phyloP scores from a whole-genome alignment of 2,797 vertebrate genomes.

The Dendrocincla tyrannina region DNA sequence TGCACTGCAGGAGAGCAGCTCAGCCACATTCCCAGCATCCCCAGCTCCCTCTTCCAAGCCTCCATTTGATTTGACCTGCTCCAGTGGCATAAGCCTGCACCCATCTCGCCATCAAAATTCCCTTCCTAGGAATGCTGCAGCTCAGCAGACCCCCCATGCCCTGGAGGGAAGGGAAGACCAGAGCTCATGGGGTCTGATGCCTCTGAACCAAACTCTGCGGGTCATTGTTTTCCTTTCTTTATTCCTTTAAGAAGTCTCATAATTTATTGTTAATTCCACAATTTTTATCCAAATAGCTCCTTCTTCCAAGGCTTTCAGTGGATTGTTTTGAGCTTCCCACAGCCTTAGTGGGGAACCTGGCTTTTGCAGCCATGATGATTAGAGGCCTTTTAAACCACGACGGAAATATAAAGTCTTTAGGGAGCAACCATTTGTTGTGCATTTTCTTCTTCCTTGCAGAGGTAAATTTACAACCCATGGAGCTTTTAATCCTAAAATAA shows the following conservation, averaged over 20 bases:
- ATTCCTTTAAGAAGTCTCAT: not conserved
- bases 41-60: not conserved
- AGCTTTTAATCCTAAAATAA: constrained; percentile 75
- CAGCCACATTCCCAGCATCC: not conserved
- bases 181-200: not conserved
- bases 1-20: not conserved
- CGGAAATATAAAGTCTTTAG: not conserved
- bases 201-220: not conserved
- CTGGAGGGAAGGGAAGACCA: not conserved
- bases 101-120: not conserved
- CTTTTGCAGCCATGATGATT: constrained; percentile 46
- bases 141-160: not conserved
- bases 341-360: constrained; percentile 35
- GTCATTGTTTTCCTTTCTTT: not conserved
- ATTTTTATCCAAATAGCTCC: constrained; percentile 29
- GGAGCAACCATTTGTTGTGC: constrained; percentile 13
- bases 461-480: constrained; percentile 59
- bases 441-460: not conserved
- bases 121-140: not conserved
- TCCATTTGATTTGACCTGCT: not conserved
- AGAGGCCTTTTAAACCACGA: constrained; percentile 4
- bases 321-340: constrained; percentile 54
- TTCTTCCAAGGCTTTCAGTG: constrained; percentile 9
- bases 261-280: not conserved
- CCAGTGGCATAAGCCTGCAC: not conserved